Percentiles rank a stretch among this genome's conserved stretches.
Evolutionary conservation across 2,888 invertebrate genomes (phyloP).

Genomic region (Epiblema foenella): DNA sequence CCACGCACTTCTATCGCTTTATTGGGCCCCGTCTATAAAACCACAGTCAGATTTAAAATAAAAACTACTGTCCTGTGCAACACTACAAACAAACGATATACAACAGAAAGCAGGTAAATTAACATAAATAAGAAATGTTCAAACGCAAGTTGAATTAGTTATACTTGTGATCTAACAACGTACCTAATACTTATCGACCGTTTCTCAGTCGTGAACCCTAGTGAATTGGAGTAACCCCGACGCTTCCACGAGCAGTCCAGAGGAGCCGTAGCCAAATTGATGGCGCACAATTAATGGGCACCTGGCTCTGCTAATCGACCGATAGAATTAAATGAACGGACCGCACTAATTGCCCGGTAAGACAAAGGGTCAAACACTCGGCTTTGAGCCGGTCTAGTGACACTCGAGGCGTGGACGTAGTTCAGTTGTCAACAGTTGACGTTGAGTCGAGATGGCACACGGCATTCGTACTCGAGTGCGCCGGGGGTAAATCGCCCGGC

Average conservation of each 20-base stretch:
- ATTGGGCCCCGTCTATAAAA: no score
- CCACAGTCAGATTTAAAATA: no score
- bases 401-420: slow-evolving; percentile 75
- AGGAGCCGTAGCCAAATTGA: slow-evolving; percentile 72
- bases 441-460: slow-evolving; percentile 53
- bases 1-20: no score
- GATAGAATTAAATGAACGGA: slow-evolving; percentile 85
- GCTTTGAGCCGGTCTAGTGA: slow-evolving; percentile 81
- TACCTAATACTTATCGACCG: not conserved
- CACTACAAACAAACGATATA: no score
- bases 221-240: slow-evolving; percentile 11
- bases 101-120: no score
- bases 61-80: no score
- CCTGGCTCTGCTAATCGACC: slow-evolving; percentile 82
- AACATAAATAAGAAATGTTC: not conserved
- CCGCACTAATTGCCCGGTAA: slow-evolving; percentile 83
- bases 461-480: slow-evolving; percentile 33
- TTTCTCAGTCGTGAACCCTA: slow-evolving; percentile 3
- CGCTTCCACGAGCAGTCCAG: slow-evolving; percentile 58
- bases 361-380: slow-evolving; percentile 84
- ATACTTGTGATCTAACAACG: no score
- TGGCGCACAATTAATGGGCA: slow-evolving; percentile 78
- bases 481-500: slow-evolving; percentile 28
- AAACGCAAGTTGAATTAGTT: no score
- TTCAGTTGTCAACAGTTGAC: slow-evolving; percentile 58